Evolutionary conservation across 2,797 vertebrate species (phyloP), one percentile per base, ranked within the genome.

Genomic region (Crax fasciolata): DNA sequence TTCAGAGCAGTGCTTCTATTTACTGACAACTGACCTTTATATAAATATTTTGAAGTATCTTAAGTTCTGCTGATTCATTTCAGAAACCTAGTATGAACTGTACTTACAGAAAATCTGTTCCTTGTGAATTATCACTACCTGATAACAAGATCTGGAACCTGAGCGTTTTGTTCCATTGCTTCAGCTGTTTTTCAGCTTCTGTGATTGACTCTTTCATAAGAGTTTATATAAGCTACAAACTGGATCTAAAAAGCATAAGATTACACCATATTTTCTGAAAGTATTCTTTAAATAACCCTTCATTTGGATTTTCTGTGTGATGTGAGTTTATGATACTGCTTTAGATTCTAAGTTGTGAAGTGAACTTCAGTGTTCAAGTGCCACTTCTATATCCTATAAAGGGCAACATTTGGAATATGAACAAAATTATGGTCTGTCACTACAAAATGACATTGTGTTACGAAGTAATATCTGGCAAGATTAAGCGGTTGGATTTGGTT

Each of bases 401-500:
- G 84, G 87, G 77, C 94, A 95, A 72, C 65, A 89, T 97, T 87
- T 92, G 92, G 89, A 96, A 97, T 89, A 87, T 3, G 71, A 97
- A 93, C 95, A 97, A 96, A 97, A 95, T 96, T 94, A 87, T 46
- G 41, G 93, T 94, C 95, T 96, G 92, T 89, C 94, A 89, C 84
- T 96, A 75, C 81, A 72, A 88, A 96, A 87, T 97, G 90, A 95
- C 95, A 96, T 71, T 85, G 62, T 92, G 83, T 96, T 95, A 96
- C 75, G 93, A 92, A 96, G 92, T 85, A 75, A 70, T 95, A 96
- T 77, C 94, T 97, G 96, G 95, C 93, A 95, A 91, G 87, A 87
- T 70, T 76, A 81, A 84, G 76, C 72, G 89, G 70, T 81, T 95
- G 82, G 75, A 94, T 20, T 35, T 25, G 68, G 61, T 87, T 94